Evolutionary conservation across 2,113 vertebrate genomes (phyloP), one percentile per base, ranked within the genome.

Genomic region (Sebastes fasciatus): DNA sequence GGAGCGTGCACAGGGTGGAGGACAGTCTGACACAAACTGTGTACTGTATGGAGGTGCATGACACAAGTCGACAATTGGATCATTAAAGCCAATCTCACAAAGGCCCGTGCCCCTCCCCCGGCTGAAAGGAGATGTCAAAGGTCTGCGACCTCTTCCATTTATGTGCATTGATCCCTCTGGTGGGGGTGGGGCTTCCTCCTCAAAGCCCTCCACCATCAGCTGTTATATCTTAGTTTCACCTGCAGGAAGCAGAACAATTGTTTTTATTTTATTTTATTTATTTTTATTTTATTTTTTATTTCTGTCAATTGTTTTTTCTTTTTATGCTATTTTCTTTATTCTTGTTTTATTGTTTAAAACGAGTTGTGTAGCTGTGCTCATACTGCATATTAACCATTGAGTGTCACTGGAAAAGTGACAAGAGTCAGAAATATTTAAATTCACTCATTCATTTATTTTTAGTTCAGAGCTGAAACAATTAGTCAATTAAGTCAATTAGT

Each of bases 101-200:
- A 94, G 93, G 89, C 80, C 83, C 43, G 34, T 26, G 62, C 86
- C 88, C 91, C 85, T 92, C 93, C 94, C 94, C 93, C 91, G 3
- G 72, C 86, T 91, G 89, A 93, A 94, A 91, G 89, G 78, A 93
- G 93, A 95, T 94, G 95, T 95, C 94, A 95, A 93, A 94, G 94
- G 94, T 95, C 94, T 85, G 78, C 92, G 95, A 95, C 95, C 95
- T 91, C 89, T 94, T 92, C 86, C 94, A 94, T 95, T 95, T 94
- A 94, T 92, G 94, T 90, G 92, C 93, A 95, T 94, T 95, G 95
- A 96, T 95, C 90, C 89, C 45, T 82, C 89, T 73, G 86, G 81
- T 51, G 88, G 93, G 88, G 94, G 94, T 74, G 91, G 92, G 85
- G 71, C 64, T 79, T 83, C 75, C 67, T 91, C 77, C 92, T 89